Base-by-base conservation (phyloP, 2,113 vertebrate genomes). In the Noctilio leporinus region DNA sequence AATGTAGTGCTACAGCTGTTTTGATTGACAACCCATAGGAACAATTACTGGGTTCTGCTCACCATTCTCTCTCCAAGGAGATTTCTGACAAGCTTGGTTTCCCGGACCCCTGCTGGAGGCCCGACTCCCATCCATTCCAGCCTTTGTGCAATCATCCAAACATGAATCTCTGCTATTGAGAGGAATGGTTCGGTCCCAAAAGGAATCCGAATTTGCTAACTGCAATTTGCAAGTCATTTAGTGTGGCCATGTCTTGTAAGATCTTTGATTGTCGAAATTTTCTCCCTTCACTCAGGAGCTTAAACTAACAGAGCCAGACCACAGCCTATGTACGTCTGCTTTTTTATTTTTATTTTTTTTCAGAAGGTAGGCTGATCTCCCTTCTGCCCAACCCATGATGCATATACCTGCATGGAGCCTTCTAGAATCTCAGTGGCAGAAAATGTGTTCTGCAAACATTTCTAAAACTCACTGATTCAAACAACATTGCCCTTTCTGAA, bases 1-100 rank as follows among this genome's bases (percentile, higher is more conserved):
- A 86, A 49, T 69, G n/a, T 57, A 73, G 81, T 91, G 94, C 73
- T 67, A 89, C 86, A 78, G 53, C 62, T 96, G 69, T 76, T 95
- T 72, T 30, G 72, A 89, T 73, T 81, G 94, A 91, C 93, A 94
- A 22, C 26, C 28, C 77, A 83, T 62, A 85, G 88, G 59, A 94
- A 77, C 55, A 86, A 67, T 86, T 38, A 11, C 82, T 40, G 38
- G 15, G 33, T 65, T 15, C 64, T 89, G 51, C 45, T 70, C 30
- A 64, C 28, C 28, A n/a, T 33, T 49, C 49, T 81, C 51, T 92
- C 35, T 57, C 64, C n/a, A 35, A 88, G 62, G 47, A 75, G 55
- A 89, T 95, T 65, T 75, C 59, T 67, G 62, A 57, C 40, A 76
- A 20, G 8, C 9, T 12, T 12, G 22, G 47, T 87, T 43, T 93